Conservation (phyloP, 1,140 invertebrate genomes). For the Trichonephila clavipes region DNA sequence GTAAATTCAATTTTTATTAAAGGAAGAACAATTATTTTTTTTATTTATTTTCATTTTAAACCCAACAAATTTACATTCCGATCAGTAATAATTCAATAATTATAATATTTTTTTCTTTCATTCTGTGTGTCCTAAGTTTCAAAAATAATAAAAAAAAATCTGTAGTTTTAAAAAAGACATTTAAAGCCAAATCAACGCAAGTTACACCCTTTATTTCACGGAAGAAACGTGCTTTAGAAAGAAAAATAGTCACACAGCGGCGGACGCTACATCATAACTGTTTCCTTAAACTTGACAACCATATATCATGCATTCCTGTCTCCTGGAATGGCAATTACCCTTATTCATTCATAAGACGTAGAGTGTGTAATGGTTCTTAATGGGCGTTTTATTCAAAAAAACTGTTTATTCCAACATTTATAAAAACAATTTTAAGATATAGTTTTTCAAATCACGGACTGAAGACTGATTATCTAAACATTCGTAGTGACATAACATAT, state of each 20-base stretch:
- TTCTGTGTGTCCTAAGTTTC: no score
- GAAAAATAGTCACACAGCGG: neutral
- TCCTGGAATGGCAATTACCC: neutral
- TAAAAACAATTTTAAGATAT: neutral
- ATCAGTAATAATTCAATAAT: no score
- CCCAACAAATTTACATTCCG: no score
- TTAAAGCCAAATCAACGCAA: no score
- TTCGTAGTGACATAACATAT: neutral
- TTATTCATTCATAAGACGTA: neutral
- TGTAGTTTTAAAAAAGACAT: no score
- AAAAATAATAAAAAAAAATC: no score
- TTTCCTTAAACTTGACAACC: neutral
- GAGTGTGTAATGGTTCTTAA: neutral
- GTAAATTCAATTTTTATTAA: no score
- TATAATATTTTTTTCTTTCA: no score
- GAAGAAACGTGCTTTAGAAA: no score
- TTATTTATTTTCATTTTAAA: no score
- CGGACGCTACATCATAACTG: neutral
- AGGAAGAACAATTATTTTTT: no score
- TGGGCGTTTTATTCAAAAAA: conserved; percentile 27
- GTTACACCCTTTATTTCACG: no score
- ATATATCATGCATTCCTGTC: neutral
- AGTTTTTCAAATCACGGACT: neutral
- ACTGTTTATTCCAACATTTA: neutral
- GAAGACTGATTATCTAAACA: neutral